A percentile compares a stretch with the other conserved stretches of the same genome.
These are phyloP conservation scores for Synanceia verrucosa DNA, from an alignment of 2,797 vertebrate species.

Conservation along the genomic window DNA sequence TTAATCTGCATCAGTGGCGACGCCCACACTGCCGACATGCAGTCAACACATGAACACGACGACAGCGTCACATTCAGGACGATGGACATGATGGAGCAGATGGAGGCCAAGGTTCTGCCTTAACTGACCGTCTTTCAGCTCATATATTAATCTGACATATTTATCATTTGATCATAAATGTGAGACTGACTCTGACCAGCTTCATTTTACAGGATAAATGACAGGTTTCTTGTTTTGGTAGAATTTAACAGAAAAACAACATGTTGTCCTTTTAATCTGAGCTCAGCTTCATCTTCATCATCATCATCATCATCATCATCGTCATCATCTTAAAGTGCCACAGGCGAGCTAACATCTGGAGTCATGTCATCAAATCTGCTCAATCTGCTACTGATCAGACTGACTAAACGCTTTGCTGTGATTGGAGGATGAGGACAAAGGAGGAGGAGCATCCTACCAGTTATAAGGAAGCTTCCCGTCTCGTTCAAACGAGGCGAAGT, in stretches of 20 bases:
- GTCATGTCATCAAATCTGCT: slow-evolving; percentile 28
- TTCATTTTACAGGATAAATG: slow-evolving; percentile 7
- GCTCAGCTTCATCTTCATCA: neutral
- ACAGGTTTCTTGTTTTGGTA: slow-evolving; percentile 4
- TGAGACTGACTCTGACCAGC: neutral
- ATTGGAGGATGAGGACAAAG: neutral
- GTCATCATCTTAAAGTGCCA: neutral
- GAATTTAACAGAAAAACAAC: slow-evolving; percentile 9
- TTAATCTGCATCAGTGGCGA: slow-evolving; percentile 34
- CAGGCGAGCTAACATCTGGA: slow-evolving; percentile 28
- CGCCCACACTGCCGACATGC: slow-evolving; percentile 38
- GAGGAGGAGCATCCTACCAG: slow-evolving; percentile 83
- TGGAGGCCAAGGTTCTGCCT: slow-evolving; percentile 73
- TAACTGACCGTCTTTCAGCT: slow-evolving; percentile 83
- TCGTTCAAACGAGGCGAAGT: slow-evolving; percentile 94
- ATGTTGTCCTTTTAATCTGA: slow-evolving; percentile 37
- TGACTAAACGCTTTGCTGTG: neutral
- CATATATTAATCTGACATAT: slow-evolving; percentile 83
- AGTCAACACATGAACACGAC: slow-evolving; percentile 50
- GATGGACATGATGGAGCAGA: slow-evolving; percentile 62
- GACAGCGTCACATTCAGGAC: slow-evolving; percentile 30
- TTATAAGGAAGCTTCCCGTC: slow-evolving; percentile 97
- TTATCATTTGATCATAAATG: too few species aligned
- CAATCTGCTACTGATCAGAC: slow-evolving; percentile 40
- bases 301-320: neutral